Conservation (phyloP, 2,888 invertebrate species). For the Lacanobia oleracea region DNA sequence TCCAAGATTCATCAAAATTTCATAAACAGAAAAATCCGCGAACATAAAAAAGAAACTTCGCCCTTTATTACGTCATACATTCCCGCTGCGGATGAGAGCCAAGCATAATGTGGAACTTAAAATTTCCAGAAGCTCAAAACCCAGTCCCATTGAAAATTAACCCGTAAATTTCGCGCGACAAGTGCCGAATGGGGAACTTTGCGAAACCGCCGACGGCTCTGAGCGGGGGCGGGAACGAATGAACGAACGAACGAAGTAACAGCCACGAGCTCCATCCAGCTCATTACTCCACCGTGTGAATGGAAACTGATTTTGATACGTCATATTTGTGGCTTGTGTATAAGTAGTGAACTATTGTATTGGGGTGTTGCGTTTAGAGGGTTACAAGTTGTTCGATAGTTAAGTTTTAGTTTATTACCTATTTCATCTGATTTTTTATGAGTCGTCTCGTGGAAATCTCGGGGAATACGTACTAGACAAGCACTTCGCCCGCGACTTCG, state of each 20-base stretch:
- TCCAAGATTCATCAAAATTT: conserved; percentile 49
- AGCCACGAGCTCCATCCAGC: conserved; percentile 73
- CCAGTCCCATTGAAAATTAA: conserved; percentile 88
- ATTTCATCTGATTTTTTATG: too few relatives aligned
- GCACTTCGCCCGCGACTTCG: too few relatives aligned
- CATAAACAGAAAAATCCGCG: conserved; percentile 48
- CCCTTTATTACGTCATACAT: conserved; percentile 58
- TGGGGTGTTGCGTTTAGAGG: background rate
- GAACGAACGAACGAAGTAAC: conserved; percentile 63
- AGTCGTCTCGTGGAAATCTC: background rate
- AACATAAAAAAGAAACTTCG: conserved; percentile 55
- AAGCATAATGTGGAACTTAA: conserved; percentile 82
- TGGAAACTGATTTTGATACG: conserved; percentile 64
- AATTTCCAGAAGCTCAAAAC: conserved; percentile 85
- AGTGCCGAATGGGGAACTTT: conserved; percentile 88
- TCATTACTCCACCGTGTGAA: conserved; percentile 79
- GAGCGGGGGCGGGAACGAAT: conserved; percentile 55
- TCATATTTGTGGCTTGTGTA: conserved; percentile 52
- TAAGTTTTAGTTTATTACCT: background rate
- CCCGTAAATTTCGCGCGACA: conserved; percentile 89
- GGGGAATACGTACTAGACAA: background rate
- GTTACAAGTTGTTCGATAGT: conserved; percentile 3
- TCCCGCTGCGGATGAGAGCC: conserved; percentile 71
- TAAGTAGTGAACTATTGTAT: conserved; percentile 6
- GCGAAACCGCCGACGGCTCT: conserved; percentile 86